Evolutionary conservation across 2,113 vertebrate species (phyloP).

Genomic region (Hippocampus guttulatus): DNA sequence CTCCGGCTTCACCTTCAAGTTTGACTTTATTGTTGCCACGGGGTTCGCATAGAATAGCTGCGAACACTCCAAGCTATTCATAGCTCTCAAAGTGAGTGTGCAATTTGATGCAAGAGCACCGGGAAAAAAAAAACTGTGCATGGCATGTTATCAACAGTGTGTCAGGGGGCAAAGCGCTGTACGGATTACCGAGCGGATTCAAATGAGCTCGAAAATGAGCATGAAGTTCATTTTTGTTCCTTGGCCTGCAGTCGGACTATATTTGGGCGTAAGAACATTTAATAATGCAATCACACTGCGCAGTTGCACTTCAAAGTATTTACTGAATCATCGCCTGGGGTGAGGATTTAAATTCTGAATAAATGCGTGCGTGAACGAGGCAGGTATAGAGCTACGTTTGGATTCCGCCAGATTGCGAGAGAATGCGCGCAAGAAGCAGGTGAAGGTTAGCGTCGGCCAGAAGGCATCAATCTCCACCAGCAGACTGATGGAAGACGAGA

Average conservation of each 20-base stretch:
- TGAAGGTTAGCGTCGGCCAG: slow-evolving; percentile 66
- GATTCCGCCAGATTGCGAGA: slow-evolving; percentile 68
- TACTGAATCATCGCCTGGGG: slow-evolving; percentile 61
- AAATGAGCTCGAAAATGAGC: slow-evolving; percentile 58
- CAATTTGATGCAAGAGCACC: slow-evolving; percentile 38
- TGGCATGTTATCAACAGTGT: slow-evolving; percentile 51
- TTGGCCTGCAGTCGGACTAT: slow-evolving; percentile 61
- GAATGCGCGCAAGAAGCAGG: slow-evolving; percentile 54
- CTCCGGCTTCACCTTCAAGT: slow-evolving; percentile 20
- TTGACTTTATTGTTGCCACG: slow-evolving; percentile 12
- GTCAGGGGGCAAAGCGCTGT: slow-evolving; percentile 51
- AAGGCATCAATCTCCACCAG: slow-evolving; percentile 59
- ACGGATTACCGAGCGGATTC: slow-evolving; percentile 55
- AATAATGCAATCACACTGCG: slow-evolving; percentile 67
- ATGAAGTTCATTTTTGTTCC: slow-evolving; percentile 62
- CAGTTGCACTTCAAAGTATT: slow-evolving; percentile 72
- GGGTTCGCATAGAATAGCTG: slow-evolving; percentile 9
- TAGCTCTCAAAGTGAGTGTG: slow-evolving; percentile 21
- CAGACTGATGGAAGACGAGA: slow-evolving; percentile 51
- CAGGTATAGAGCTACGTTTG: slow-evolving; percentile 54
- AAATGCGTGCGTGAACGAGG: slow-evolving; percentile 68
- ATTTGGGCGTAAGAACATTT: slow-evolving; percentile 66
- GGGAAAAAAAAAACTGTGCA: slow-evolving; percentile 28
- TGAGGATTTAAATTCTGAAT: slow-evolving; percentile 69
- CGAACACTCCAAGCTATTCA: slow-evolving; percentile 21